phyloP scores from a whole-genome alignment of 2,888 invertebrate species.

The Halictus quadricinctus region DNA sequence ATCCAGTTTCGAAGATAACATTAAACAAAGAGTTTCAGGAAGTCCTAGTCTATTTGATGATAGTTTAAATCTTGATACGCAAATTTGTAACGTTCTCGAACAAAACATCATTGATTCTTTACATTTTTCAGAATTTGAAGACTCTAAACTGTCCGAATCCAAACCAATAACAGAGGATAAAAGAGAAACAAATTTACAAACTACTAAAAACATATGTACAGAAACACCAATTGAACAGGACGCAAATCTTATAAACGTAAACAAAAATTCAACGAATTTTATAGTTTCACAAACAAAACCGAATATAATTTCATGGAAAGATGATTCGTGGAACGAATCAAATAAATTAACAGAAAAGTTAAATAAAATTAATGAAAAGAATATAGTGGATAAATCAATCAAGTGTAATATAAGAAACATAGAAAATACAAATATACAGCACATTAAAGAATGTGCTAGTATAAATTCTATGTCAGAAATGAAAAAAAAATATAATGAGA shows the following conservation, averaged over 20 bases:
- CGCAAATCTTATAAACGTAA: not conserved
- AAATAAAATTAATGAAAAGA: conserved; percentile 36
- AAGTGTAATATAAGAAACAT: conserved; percentile 38
- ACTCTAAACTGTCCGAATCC: conserved; percentile 43
- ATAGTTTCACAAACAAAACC: conserved; percentile 33
- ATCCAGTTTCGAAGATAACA: conserved; percentile 13
- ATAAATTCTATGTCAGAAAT: conserved; percentile 14
- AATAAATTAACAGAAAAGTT: conserved; percentile 56
- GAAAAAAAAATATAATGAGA: conserved; percentile 13
- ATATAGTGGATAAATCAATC: conserved; percentile 9
- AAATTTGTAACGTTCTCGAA: conserved; percentile 83
- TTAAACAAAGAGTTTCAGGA: conserved; percentile 42
- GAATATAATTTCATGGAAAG: conserved; percentile 66
- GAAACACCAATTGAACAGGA: conserved; percentile 17
- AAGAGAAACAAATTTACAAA: not conserved
- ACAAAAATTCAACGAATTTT: conserved; percentile 20
- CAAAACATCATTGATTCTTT: conserved; percentile 77
- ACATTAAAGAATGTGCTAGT: conserved; percentile 32
- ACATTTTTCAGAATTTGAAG: conserved; percentile 69
- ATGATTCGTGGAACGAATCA: conserved; percentile 74
- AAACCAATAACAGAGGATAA: conserved; percentile 23
- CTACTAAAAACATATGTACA: not conserved
- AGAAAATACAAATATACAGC: conserved; percentile 42
- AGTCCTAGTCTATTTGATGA: conserved; percentile 85
- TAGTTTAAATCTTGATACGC: conserved; percentile 84